Base-by-base conservation (phyloP, 2,113 vertebrate species). In the Cryptotis parvus region DNA sequence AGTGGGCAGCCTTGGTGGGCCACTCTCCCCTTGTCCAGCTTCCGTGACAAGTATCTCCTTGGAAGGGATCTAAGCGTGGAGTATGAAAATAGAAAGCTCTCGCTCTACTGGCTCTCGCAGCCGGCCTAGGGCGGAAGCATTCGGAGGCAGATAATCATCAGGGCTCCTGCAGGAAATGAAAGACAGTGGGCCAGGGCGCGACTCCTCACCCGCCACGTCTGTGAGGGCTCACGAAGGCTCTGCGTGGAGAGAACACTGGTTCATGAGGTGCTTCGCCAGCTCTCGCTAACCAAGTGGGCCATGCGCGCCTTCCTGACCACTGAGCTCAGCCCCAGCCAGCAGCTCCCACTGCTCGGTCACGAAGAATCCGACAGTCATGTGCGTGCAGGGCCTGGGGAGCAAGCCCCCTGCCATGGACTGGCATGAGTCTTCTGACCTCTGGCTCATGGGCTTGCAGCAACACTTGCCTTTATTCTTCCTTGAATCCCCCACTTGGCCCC, bases 141-240 rank as follows among this genome's bases (percentile, higher is more conserved):
- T 76, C 92, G 66, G 87, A 94, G 84, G 29, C 74, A 65, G 95
- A 94, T 90, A 80, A 72, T 49, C 81, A 90, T 88, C 93, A 66
- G 75, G 61, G n/a, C 79, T 88, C 84, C 87, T 55, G 15, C 93
- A 80, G 95, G 96, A 96, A 96, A 96, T 92, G 84, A 94, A 91
- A 94, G 91, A 31, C 75, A 77, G 35, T 1, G 29, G 72, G 43
- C 3, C 65, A 0, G 9, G 61, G 16, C 2, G 87, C n/a, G 26
- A 68, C 33, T 91, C 2, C 0, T 82, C 52, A 43, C 77, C 81
- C 22, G 43, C 0, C 1, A 8, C 33, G 65, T 41, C 89, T 22
- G 35, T 39, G 29, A 24, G 31, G 63, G 87, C 79, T 79, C 78
- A 85, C 5, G 14, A 77, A 84, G 92, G 92, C 68, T 84, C 52